Percentiles rank a stretch among this genome's conserved stretches.
Conservation (phyloP, 2,797 vertebrate genomes). For the Gambusia yucatana region DNA sequence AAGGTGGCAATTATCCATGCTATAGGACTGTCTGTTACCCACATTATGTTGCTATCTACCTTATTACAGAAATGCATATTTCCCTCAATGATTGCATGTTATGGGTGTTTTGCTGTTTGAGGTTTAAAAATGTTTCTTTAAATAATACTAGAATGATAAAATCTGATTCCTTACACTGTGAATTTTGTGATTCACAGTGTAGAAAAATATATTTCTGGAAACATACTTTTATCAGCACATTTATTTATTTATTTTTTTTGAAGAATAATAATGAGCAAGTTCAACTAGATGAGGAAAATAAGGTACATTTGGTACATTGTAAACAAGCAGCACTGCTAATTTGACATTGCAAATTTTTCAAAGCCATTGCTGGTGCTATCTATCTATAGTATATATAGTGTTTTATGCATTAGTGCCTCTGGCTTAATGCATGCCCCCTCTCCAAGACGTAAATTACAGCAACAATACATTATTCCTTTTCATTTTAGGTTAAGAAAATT, state of each 20-base stretch:
- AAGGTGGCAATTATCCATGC: background rate
- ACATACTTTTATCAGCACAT: slow-evolving; percentile 3
- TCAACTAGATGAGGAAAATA: slow-evolving; percentile 8
- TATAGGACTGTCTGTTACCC: background rate
- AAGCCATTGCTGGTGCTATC: slow-evolving; percentile 22
- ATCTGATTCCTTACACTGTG: background rate
- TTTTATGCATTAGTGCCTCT: slow-evolving; percentile 39
- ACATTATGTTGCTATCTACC: background rate
- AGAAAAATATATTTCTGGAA: background rate
- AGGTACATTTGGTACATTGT: slow-evolving; percentile 7
- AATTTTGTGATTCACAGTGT: background rate
- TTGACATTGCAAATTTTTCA: slow-evolving; percentile 25
- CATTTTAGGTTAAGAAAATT: slow-evolving; percentile 48
- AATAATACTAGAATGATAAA: background rate
- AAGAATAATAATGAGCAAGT: slow-evolving; percentile 6
- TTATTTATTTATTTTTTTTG: slow-evolving; percentile 11
- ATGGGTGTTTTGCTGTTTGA: background rate
- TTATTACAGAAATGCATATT: background rate
- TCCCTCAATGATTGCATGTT: background rate
- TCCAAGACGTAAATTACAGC: slow-evolving; percentile 47
- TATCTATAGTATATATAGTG: slow-evolving; percentile 23
- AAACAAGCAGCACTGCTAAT: slow-evolving; percentile 11
- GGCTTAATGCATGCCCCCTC: slow-evolving; percentile 41
- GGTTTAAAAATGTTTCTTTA: background rate
- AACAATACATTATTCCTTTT: slow-evolving; percentile 57